Evolutionary conservation across 2,797 vertebrate genomes (phyloP).

Genomic region (Heterohyrax brucei): DNA sequence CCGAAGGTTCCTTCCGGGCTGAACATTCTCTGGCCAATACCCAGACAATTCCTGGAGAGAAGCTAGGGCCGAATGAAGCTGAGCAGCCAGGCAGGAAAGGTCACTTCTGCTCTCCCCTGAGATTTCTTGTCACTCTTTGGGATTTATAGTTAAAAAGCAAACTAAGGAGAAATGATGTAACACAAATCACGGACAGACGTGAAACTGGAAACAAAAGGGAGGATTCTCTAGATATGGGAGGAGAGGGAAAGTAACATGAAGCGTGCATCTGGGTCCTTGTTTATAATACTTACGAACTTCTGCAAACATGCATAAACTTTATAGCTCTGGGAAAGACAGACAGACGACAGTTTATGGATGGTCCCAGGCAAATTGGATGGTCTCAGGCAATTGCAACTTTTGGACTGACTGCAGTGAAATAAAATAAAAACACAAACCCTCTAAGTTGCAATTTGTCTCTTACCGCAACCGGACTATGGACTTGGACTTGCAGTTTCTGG

Average conservation of each 20-base stretch:
- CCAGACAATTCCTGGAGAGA: constrained; percentile 67
- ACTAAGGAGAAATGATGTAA: not conserved
- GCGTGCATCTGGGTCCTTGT: not conserved
- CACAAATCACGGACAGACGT: constrained; percentile 41
- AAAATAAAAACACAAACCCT: constrained; percentile 23
- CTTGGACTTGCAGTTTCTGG: constrained; percentile 1
- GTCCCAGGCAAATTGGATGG: not conserved
- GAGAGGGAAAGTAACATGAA: not conserved
- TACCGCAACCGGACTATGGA: not conserved
- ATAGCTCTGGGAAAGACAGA: not conserved
- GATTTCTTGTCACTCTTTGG: not conserved
- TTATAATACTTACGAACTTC: constrained; percentile 17
- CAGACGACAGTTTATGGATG: not conserved
- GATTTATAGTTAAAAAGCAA: not conserved
- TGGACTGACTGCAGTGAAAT: constrained; percentile 23
- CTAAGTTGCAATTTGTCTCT: not conserved
- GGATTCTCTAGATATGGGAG: not conserved
- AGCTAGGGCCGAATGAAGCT: not conserved
- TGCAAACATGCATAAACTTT: constrained; percentile 1
- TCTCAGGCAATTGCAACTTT: constrained; percentile 19
- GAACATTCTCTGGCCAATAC: constrained; percentile 60
- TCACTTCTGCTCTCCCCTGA: not conserved
- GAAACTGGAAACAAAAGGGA: not conserved
- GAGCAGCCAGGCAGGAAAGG: not conserved
- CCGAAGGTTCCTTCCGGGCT: not conserved